phyloP scores from a whole-genome alignment of 2,888 invertebrate species.

The Caenorhabditis becei region DNA sequence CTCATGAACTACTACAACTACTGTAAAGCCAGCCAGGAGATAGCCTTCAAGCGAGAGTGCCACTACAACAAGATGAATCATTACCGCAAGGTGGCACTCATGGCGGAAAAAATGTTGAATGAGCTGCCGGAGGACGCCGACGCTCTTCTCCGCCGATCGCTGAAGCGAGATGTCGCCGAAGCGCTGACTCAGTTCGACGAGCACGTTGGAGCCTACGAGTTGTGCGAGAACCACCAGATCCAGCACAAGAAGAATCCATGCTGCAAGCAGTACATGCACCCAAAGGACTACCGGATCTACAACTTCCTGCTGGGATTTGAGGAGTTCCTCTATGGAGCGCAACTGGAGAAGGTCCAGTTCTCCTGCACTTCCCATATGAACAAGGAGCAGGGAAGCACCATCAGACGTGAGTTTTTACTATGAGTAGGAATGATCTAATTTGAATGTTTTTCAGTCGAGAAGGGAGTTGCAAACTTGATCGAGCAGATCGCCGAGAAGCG shows the following conservation, averaged over 20 bases:
- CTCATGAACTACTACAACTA: slow-evolving; percentile 38
- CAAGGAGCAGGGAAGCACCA: neutral
- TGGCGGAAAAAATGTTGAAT: slow-evolving; percentile 4
- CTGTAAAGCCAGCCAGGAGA: slow-evolving; percentile 2
- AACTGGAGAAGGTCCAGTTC: slow-evolving; percentile 50
- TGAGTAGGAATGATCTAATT: neutral
- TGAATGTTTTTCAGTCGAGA: slow-evolving; percentile 82
- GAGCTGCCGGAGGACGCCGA: neutral
- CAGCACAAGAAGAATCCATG: neutral
- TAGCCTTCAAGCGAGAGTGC: slow-evolving; percentile 5
- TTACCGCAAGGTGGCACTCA: neutral
- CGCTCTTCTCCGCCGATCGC: neutral
- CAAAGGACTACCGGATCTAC: slow-evolving; percentile 29
- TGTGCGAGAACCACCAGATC: neutral
- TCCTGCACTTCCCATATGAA: neutral
- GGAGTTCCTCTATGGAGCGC: slow-evolving; percentile 42
- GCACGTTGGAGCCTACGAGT: neutral
- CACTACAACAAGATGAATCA: neutral
- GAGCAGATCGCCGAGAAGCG: slow-evolving; percentile 90
- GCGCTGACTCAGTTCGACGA: slow-evolving; percentile 25
- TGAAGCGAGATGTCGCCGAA: slow-evolving; percentile 3
- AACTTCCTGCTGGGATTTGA: slow-evolving; percentile 44
- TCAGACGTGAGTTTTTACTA: neutral
- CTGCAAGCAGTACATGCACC: slow-evolving; percentile 33
- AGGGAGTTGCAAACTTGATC: slow-evolving; percentile 97